Percentiles rank a stretch among this genome's conserved stretches.
Conservation (phyloP, 2,797 vertebrate species). For the Erpetoichthys calabaricus region DNA sequence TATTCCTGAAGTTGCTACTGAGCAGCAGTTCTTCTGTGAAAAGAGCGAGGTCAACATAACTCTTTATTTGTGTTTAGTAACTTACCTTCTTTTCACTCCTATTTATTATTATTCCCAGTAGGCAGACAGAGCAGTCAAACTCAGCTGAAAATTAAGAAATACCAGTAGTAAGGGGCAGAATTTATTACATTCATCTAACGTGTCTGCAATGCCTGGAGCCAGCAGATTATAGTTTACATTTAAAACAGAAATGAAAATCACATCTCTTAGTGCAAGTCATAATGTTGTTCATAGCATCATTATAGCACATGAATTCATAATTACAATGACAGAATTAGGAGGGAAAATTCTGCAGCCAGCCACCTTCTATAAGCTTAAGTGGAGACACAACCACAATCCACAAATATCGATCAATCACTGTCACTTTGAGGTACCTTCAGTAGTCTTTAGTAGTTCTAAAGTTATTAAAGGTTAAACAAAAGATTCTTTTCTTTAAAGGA, state of each 20-base stretch:
- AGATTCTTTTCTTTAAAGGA: too few species aligned
- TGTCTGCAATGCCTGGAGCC: constrained; percentile 5
- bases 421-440: too few species aligned
- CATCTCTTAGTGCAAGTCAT: too few species aligned
- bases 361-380: too few species aligned
- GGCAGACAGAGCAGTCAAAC: constrained; percentile 4
- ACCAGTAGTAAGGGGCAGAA: constrained; percentile 10
- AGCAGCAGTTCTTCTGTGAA: constrained; percentile 4
- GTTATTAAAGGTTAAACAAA: too few species aligned
- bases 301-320: too few species aligned
- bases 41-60: constrained; percentile 4
- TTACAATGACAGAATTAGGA: too few species aligned
- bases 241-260: constrained; percentile 1
- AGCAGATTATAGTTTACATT: constrained; percentile 5
- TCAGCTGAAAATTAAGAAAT: background rate
- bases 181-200: constrained; percentile 17
- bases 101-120: background rate
- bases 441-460: too few species aligned
- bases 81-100: background rate
- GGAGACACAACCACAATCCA: too few species aligned
- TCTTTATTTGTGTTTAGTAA: constrained; percentile 4
- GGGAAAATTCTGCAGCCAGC: too few species aligned
- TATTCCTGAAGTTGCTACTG: background rate
- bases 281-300: too few species aligned
- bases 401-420: too few species aligned